Evolutionary conservation across 1,140 invertebrate species (phyloP).

Genomic region (Andrena cerasifolii): DNA sequence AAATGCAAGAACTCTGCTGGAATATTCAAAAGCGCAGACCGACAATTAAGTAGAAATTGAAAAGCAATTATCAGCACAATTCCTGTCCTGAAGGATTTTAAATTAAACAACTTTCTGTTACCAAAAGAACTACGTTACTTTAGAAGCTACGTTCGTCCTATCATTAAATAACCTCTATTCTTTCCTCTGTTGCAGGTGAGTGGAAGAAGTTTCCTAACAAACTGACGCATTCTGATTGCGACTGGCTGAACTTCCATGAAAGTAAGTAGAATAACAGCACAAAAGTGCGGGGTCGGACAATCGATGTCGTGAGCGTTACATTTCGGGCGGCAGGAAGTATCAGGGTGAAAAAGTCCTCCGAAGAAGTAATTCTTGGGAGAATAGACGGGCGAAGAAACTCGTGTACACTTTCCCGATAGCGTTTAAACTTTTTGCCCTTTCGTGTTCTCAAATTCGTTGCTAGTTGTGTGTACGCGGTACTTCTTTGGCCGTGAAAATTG

Average conservation of each 20-base stretch:
- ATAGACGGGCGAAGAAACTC: conserved; percentile 6
- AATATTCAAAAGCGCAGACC: no score
- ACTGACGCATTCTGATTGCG: conserved; percentile 33
- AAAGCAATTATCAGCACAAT: no score
- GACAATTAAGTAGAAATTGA: no score
- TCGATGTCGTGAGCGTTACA: conserved; percentile 10
- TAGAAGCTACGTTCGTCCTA: no score
- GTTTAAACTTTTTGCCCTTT: background rate
- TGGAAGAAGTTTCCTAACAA: conserved; percentile 8
- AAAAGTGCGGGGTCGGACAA: conserved; percentile 23
- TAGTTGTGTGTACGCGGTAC: background rate
- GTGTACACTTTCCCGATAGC: conserved; percentile 1
- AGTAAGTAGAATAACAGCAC: conserved; percentile 43
- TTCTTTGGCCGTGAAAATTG: no score
- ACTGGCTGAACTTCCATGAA: background rate
- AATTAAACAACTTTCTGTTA: no score
- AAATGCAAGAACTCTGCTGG: no score
- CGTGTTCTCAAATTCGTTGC: background rate
- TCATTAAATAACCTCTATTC: background rate
- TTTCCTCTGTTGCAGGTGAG: conserved; percentile 55
- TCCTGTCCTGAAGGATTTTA: no score
- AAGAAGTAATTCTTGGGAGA: background rate
- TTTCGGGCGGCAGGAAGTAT: background rate
- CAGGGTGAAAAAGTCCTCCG: conserved; percentile 1
- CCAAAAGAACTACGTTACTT: no score